phyloP scores from a whole-genome alignment of 1,140 invertebrate genomes.

The Papilio xuthus region DNA sequence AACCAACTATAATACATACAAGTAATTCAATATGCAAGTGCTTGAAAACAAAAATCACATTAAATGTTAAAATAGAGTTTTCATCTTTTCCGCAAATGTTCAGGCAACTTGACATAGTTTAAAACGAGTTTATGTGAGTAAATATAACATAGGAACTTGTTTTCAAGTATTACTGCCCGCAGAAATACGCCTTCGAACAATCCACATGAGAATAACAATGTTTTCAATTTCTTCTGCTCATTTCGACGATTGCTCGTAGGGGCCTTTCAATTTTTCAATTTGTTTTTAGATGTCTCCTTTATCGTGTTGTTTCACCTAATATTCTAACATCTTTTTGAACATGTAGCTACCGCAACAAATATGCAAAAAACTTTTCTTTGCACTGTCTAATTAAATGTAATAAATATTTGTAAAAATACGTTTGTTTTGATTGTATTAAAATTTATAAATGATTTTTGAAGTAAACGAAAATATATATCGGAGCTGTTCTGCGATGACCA shows the following conservation, averaged over 20 bases:
- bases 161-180: constrained; percentile 23
- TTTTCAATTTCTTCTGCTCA: constrained; percentile 36
- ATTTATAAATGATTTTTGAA: not conserved
- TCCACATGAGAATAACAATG: constrained; percentile 35
- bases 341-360: not conserved
- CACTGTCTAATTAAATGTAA: not conserved
- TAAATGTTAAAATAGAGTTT: constrained; percentile 8
- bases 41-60: not conserved
- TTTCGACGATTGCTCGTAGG: constrained; percentile 30
- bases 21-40: not conserved
- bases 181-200: constrained; percentile 4
- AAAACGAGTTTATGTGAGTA: constrained; percentile 26
- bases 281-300: constrained; percentile 2
- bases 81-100: not conserved
- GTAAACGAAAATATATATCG: not conserved
- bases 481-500: constrained; percentile 2
- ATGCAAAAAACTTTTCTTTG: not conserved
- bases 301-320: not conserved
- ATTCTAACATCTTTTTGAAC: not conserved
- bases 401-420: not conserved
- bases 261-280: constrained; percentile 19
- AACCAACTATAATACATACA: not conserved
- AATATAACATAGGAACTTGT: constrained; percentile 33
- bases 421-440: not conserved
- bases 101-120: constrained; percentile 11